Evolutionary conservation across 1,140 invertebrate species (phyloP), one percentile per base, ranked within the genome.

Genomic region (Cryptotermes secundus): DNA sequence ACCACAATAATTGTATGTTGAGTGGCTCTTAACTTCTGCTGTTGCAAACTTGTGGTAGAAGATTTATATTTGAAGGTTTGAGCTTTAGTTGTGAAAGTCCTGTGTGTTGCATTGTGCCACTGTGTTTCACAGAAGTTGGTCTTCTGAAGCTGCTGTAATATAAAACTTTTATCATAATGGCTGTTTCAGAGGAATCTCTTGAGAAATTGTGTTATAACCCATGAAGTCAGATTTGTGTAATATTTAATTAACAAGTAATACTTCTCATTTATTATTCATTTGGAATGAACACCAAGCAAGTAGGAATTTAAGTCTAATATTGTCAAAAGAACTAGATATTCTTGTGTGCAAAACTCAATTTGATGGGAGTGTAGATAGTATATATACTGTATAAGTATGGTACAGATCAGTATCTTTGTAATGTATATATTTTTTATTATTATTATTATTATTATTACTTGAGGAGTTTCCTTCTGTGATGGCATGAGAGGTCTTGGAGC

Each of bases 1-100:
- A n/a, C n/a, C n/a, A n/a, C n/a, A 72, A 72, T 72, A 72, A 72
- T 72, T 72, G 26, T 72, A 72, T 72, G 59, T 72, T 72, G 59
- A 72, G 6, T 72, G 59, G 59, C 59, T 72, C 26, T 72, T 72
- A 49, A 72, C 26, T 72, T 72, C 59, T 72, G n/a, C 59, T 72
- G 59, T 31, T 72, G 59, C 22, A n/a, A 72, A 72, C 59, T 31
- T 72, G 59, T n/a, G 14, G 59, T 72, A 72, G 26, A 72, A 72
- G 59, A 72, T 49, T 31, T 72, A n/a, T 72, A n/a, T 72, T n/a
- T 72, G 59, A 31, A 31, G n/a, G 59, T 72, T 31, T 72, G 14
- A 72, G 59, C 59, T 72, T 72, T 72, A 72, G 59, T 26, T 72
- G 59, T 72, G 26, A 16, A 72, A 72, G 59, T 72, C 53, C 19